phyloP scores from a whole-genome alignment of 2,888 invertebrate species.

The Watsonalla cultraria region DNA sequence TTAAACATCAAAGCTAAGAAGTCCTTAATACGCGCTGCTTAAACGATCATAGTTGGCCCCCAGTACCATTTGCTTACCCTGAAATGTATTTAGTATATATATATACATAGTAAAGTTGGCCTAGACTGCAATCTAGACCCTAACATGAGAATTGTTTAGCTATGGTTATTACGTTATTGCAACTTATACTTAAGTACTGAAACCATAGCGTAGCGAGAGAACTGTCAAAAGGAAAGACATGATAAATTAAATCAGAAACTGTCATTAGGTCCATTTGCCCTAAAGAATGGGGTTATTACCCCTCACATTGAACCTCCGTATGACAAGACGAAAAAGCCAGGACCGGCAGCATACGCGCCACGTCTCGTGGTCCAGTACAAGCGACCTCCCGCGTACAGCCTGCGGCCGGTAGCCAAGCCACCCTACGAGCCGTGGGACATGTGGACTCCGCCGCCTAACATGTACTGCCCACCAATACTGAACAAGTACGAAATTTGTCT shows the following conservation, averaged over 20 bases:
- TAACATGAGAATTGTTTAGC: too few species aligned
- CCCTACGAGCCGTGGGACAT: slow-evolving; percentile 45
- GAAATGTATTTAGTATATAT: too few species aligned
- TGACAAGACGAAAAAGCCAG: slow-evolving; percentile 35
- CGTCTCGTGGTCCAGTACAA: slow-evolving; percentile 23
- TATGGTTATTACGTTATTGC: too few species aligned
- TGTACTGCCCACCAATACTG: slow-evolving; percentile 53
- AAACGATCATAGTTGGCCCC: too few species aligned
- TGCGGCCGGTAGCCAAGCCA: slow-evolving; percentile 39
- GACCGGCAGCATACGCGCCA: slow-evolving; percentile 47
- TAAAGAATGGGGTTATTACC: slow-evolving; percentile 45
- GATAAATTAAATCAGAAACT: not conserved
- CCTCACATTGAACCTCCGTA: slow-evolving; percentile 28
- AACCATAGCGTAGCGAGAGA: too few species aligned
- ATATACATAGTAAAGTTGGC: too few species aligned
- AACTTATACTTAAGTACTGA: too few species aligned
- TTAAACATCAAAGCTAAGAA: too few species aligned
- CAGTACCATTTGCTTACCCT: too few species aligned
- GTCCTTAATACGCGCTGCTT: too few species aligned
- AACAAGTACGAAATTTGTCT: slow-evolving; percentile 28
- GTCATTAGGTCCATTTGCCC: slow-evolving; percentile 31
- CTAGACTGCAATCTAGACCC: too few species aligned
- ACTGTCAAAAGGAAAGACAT: not conserved
- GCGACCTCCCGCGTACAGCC: slow-evolving; percentile 46
- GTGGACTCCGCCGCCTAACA: slow-evolving; percentile 65